Evolutionary conservation across 2,888 invertebrate genomes (phyloP), one percentile per base, ranked within the genome.

Genomic region (Calephelis perditalis): DNA sequence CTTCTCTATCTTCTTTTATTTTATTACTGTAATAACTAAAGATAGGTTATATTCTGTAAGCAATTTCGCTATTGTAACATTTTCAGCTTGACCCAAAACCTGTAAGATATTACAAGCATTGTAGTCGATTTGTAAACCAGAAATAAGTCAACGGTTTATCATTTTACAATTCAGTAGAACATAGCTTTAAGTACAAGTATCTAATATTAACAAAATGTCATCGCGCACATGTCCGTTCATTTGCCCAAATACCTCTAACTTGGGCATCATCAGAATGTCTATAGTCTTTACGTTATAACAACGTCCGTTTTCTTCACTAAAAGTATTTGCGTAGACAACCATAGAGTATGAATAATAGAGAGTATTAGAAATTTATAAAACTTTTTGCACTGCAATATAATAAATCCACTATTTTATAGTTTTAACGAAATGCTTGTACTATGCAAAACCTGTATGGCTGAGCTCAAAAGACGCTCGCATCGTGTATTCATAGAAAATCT

Each of bases 341-440:
- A 58, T 52, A 63, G 59, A 60, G 56, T 56, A 56, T 60, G 55
- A 54, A 56, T 60, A 56, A 45, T 15, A 59, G 37, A 63, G 59
- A 64, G 45, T 61, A 60, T 62, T 67, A 66, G 67, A 65, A 8
- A 56, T 65, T 62, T 61, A 67, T 65, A 68, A 62, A 81, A 76
- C 79, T 79, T 77, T 79, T 71, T 85, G 89, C 89, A 89, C 89
- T 83, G 89, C 89, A 88, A 85, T 82, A 73, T 84, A 67, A 87
- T 76, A 84, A 86, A 81, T 81, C 82, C 81, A 83, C 86, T 86
- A 83, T 84, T 81, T 81, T 81, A 82, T 86, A 86, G 84, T 86
- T 86, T 78, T 71, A 80, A 81, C 82, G 78, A 82, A 84, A 78
- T 76, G 89, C 89, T 89, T 89, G 80, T 86, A 82, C 81, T 77